Percentiles rank a stretch among this genome's conserved stretches.
Conservation (phyloP, 1,140 invertebrate species). For the Phymastichus coffea region DNA sequence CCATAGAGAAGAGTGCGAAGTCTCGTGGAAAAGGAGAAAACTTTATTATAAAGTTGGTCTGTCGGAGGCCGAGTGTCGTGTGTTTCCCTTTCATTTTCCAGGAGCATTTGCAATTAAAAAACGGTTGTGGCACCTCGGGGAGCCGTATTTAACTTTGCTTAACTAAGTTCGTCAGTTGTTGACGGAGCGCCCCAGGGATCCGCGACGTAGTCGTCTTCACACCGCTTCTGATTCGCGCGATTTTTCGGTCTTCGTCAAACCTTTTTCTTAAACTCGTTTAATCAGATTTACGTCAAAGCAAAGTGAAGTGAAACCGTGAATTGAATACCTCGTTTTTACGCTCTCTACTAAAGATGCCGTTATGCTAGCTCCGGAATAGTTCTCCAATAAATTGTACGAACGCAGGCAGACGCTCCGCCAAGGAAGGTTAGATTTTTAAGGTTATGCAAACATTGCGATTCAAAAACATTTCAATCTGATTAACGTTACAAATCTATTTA, state of each 20-base stretch:
- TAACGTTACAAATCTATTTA: no score
- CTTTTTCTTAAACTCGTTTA: constrained; percentile 18
- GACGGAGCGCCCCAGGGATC: constrained; percentile 49
- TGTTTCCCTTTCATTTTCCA: constrained; percentile 42
- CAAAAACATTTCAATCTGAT: no score
- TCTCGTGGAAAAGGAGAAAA: constrained; percentile 27
- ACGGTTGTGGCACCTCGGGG: constrained; percentile 51
- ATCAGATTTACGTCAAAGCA: constrained; percentile 4
- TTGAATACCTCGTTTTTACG: no score
- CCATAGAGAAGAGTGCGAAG: constrained; percentile 23
- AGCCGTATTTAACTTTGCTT: constrained; percentile 56
- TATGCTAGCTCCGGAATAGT: no score
- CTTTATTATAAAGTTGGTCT: constrained; percentile 22
- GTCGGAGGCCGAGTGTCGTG: background rate
- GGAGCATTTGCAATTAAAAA: constrained; percentile 56
- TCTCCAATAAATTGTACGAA: no score
- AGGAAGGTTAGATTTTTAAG: no score
- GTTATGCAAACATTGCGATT: no score
- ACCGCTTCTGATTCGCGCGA: background rate
- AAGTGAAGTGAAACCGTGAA: no score
- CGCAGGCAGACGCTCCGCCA: no score
- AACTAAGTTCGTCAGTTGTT: constrained; percentile 54
- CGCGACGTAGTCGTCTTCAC: constrained; percentile 33
- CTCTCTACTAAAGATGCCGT: no score
- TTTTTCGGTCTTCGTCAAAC: constrained; percentile 8